Conservation (phyloP, 1,140 invertebrate species). For the Leptopilina clavipes region DNA sequence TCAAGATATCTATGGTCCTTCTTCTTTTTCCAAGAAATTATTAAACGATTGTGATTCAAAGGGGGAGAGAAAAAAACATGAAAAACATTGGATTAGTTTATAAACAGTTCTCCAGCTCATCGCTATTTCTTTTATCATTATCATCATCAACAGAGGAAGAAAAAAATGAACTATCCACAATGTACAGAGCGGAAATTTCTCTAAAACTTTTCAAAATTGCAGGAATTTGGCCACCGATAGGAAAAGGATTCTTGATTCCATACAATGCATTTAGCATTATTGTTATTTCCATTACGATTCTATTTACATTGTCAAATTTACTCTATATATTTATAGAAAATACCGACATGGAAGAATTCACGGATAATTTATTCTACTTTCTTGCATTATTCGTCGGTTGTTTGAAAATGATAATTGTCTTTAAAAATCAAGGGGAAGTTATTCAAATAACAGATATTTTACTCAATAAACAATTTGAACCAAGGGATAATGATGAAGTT, state of each 20-base stretch:
- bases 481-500: background rate
- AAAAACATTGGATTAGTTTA: too few relatives aligned
- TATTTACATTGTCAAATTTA: background rate
- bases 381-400: background rate
- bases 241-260: background rate
- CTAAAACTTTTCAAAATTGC: background rate
- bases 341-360: background rate
- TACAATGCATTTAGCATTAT: conserved; percentile 1
- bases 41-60: background rate
- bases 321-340: background rate
- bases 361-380: background rate
- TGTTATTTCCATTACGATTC: background rate
- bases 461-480: background rate
- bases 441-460: background rate
- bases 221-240: background rate
- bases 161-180: background rate
- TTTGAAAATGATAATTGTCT: background rate
- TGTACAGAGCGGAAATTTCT: conserved; percentile 21
- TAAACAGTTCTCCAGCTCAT: too few relatives aligned
- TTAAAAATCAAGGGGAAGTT: background rate
- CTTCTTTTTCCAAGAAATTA: background rate
- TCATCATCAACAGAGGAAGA: background rate
- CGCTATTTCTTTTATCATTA: too few relatives aligned
- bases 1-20: background rate
- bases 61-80: background rate